Conservation (phyloP, 23 tunicate genomes). For the Oikopleura albicans region DNA sequence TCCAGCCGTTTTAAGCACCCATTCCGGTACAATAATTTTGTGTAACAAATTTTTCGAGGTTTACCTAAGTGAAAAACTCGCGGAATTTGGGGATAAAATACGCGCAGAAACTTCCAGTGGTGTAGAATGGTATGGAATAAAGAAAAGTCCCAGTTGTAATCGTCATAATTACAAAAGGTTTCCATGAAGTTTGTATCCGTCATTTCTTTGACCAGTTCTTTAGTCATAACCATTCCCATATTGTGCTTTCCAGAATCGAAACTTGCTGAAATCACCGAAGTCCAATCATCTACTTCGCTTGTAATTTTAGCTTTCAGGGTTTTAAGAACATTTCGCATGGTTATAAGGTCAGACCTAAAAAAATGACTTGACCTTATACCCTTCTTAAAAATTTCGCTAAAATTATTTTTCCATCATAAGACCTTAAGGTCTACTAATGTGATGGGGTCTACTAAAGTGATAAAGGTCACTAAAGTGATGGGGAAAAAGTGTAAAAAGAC, state of each 20-base stretch:
- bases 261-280: neutral
- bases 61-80: neutral
- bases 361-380: no score
- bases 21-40: neutral
- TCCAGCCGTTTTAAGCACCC: no score
- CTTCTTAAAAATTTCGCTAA: no score
- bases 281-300: neutral
- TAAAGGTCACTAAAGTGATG: no score
- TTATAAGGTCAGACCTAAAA: no score
- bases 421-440: no score
- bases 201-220: neutral
- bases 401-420: no score
- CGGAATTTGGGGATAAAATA: neutral
- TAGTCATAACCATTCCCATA: neutral
- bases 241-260: conserved; percentile 11
- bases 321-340: no score
- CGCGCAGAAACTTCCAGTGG: neutral
- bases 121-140: neutral
- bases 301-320: neutral
- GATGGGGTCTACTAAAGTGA: no score
- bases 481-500: no score
- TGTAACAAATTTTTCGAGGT: neutral
- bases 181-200: neutral
- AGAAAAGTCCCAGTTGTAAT: conserved; percentile 17
- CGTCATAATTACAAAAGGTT: neutral